A percentile compares a stretch with the other conserved stretches of the same genome.
These are phyloP conservation scores for Zygogramma bicolorata DNA, from an alignment of 2,888 invertebrate genomes.

Conservation along the genomic window DNA sequence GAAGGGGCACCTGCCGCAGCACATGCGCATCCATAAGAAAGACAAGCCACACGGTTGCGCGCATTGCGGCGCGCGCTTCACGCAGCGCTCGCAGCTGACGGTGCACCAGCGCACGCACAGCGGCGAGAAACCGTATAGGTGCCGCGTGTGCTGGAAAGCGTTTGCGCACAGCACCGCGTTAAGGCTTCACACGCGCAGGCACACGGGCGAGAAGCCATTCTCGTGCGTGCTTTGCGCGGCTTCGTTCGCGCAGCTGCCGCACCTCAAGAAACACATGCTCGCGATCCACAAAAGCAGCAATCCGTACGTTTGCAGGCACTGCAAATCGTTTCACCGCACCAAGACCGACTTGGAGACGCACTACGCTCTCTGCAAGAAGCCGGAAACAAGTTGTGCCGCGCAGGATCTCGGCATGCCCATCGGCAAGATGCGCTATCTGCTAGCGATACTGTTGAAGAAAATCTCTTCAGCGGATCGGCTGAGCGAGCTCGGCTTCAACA, in stretches of 20 bases:
- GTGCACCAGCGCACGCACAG: conserved; percentile 88
- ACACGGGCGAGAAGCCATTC: conserved; percentile 90
- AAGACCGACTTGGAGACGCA: conserved; percentile 81
- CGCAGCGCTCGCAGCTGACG: conserved; percentile 85
- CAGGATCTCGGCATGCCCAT: conserved; percentile 73
- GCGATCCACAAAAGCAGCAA: conserved; percentile 85
- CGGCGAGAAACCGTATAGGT: conserved; percentile 77
- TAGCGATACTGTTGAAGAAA: conserved; percentile 85
- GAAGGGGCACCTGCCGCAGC: conserved; percentile 85
- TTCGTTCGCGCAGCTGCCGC: conserved; percentile 85
- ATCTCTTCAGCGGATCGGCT: conserved; percentile 85
- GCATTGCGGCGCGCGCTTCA: conserved; percentile 83
- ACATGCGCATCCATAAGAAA: conserved; percentile 84
- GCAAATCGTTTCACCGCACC: conserved; percentile 80
- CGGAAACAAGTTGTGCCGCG: conserved; percentile 53
- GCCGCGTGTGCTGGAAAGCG: conserved; percentile 82
- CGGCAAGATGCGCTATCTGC: conserved; percentile 81
- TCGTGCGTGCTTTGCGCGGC: conserved; percentile 78
- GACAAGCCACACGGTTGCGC: conserved; percentile 83
- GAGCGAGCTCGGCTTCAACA: conserved; percentile 80
- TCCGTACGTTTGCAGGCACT: conserved; percentile 82
- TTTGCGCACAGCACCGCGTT: conserved; percentile 89
- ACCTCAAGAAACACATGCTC: conserved; percentile 89
- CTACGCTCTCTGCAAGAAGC: conserved; percentile 67
- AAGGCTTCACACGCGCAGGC: conserved; percentile 84